phyloP scores from a whole-genome alignment of 2,797 vertebrate species.

The Harpagifer antarcticus region DNA sequence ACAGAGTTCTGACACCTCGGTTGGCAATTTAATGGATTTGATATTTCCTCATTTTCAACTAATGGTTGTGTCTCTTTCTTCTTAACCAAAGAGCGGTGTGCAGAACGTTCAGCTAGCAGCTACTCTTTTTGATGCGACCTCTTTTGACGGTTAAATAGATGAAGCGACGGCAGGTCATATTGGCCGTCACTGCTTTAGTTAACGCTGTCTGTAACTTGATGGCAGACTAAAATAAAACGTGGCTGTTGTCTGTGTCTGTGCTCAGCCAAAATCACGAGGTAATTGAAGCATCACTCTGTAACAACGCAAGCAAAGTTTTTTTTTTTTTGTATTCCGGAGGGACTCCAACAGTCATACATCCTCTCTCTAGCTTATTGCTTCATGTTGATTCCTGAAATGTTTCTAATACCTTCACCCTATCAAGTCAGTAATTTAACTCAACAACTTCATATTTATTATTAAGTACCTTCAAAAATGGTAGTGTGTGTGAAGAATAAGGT shows the following conservation, averaged over 20 bases:
- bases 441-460: neutral
- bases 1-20: neutral
- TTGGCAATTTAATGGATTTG: neutral
- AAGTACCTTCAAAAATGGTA: neutral
- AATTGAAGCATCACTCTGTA: neutral
- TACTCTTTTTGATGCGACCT: neutral
- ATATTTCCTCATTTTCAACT: too few species aligned
- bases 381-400: neutral
- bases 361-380: neutral
- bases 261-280: neutral
- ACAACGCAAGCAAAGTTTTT: neutral
- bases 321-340: too few species aligned
- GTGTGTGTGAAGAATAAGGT: neutral
- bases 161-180: neutral
- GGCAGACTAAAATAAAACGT: slow-evolving; percentile 18
- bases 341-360: neutral
- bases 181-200: slow-evolving; percentile 7
- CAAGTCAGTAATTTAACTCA: neutral
- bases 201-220: slow-evolving; percentile 8
- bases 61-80: neutral
- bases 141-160: neutral
- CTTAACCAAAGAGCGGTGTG: neutral
- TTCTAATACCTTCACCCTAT: neutral
- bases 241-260: neutral
- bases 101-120: slow-evolving; percentile 1